Evolutionary conservation across 2,888 invertebrate species (phyloP).

Genomic region (Trichacis sp.): DNA sequence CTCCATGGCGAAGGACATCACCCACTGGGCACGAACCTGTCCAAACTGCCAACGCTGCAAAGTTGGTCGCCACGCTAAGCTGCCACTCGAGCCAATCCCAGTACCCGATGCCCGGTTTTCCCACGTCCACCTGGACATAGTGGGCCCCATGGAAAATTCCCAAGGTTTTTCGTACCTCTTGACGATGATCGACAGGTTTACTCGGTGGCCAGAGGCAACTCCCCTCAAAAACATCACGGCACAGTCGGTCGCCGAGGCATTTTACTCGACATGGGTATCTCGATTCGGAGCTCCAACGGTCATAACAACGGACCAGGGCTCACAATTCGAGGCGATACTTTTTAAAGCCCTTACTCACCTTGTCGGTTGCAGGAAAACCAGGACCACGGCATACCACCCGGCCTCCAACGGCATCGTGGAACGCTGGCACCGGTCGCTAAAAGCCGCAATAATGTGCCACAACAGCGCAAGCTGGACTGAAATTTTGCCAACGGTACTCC

Average conservation of each 20-base stretch:
- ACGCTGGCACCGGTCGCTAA: slow-evolving; percentile 62
- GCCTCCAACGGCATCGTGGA: slow-evolving; percentile 57
- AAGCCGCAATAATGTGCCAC: slow-evolving; percentile 56
- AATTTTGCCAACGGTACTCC: slow-evolving; percentile 54
- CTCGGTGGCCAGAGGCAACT: slow-evolving; percentile 45
- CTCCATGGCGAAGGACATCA: slow-evolving; percentile 53
- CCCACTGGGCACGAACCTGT: slow-evolving; percentile 48
- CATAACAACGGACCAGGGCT: slow-evolving; percentile 47
- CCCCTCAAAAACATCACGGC: too few species aligned
- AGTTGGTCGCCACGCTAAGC: slow-evolving; percentile 23
- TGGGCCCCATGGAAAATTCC: slow-evolving; percentile 33
- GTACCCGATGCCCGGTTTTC: slow-evolving; percentile 44
- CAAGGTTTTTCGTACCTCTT: slow-evolving; percentile 51
- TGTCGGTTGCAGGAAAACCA: too few species aligned
- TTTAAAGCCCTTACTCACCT: too few species aligned
- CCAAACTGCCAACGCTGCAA: slow-evolving; percentile 15
- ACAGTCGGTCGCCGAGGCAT: too few species aligned
- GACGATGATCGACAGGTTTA: slow-evolving; percentile 54
- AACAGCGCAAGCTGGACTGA: slow-evolving; percentile 44
- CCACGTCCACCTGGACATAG: slow-evolving; percentile 58
- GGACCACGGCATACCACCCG: too few species aligned
- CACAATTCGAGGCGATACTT: slow-evolving; percentile 52
- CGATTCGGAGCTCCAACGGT: slow-evolving; percentile 32
- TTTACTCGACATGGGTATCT: slow-evolving; percentile 18
- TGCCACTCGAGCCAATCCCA: neutral